Base-by-base conservation (phyloP, 37 sponge, comb jelly and placozoan species). In the Mnemiopsis leidyi region DNA sequence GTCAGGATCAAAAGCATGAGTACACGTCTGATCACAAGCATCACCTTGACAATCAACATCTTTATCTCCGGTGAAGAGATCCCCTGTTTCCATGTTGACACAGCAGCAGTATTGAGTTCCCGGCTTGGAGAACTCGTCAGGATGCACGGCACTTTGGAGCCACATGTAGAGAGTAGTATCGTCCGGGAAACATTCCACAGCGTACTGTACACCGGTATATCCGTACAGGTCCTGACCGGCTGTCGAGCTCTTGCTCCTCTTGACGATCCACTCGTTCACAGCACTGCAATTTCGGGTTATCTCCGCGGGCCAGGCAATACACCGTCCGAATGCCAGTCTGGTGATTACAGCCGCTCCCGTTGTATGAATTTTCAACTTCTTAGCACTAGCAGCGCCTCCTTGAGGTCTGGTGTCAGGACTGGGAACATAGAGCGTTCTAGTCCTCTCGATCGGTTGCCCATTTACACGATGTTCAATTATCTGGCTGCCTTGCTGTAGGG, bases 341-440 rank as follows among this genome's bases (percentile, higher is more conserved):
- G 75, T 71, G 25, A 71, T 71, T 5, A 71, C 75, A 71, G 75
- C 75, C 5, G 30, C 3, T 71, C 75, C 75, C 7, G 75, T 71
- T 7, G 75, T 71, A 5, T 71, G 30, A 23, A 71, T 71, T 25
- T 71, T 71, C 3, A 71, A 23, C 61, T 48, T 48, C 9, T 5
- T 48, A 48, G 61, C 61, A 48, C 13, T 13, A 48, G 61, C 61
- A 48, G 61, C 61, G 5, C 61, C 61, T 48, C 61, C 61, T 48
- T 48, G 5, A 48, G 61, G 61, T 48, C 61, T 48, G 13, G 9
- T 13, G 13, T 48, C 61, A 5, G 61, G 61, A 13, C 61, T 48
- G 61, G 61, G 61, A 5, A 48, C 61, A 13, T 48, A 48, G 9
- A 48, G 61, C 9, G 61, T 48, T 13, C 61, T 48, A 5, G 5